phyloP scores from a whole-genome alignment of 2,113 vertebrate genomes.

The Lathamus discolor region DNA sequence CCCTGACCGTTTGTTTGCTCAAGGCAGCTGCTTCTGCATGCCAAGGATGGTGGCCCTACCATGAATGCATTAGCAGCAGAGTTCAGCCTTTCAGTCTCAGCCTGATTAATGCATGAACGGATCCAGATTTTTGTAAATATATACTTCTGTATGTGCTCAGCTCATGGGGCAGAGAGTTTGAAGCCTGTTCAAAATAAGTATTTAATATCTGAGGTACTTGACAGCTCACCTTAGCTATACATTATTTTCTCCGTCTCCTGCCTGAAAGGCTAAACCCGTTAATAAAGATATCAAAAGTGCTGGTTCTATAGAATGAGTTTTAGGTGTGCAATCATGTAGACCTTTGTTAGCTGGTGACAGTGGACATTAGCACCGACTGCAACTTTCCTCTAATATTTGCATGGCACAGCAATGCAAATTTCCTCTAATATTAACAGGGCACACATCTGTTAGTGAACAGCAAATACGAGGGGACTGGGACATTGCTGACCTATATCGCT shows the following conservation, averaged over 20 bases:
- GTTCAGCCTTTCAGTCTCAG: not conserved
- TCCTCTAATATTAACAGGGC: not conserved
- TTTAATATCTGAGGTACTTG: not conserved
- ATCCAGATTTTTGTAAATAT: not conserved
- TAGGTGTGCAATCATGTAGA: not conserved
- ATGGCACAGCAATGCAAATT: not conserved
- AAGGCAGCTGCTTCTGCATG: not conserved
- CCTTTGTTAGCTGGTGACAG: not conserved
- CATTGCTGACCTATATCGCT: rapidly evolving
- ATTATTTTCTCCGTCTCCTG: not conserved
- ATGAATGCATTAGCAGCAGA: not conserved
- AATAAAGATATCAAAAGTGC: not conserved
- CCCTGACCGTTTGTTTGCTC: not conserved
- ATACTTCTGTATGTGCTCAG: not conserved
- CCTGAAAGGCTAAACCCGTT: not conserved
- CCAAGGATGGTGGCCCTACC: not conserved
- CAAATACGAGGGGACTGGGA: not conserved
- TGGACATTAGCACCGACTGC: not conserved
- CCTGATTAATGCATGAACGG: not conserved
- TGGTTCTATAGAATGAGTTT: not conserved
- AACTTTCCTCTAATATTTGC: not conserved
- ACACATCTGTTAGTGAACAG: not conserved
- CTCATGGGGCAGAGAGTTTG: not conserved
- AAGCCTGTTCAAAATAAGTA: not conserved
- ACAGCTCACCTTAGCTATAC: not conserved